Evolutionary conservation across 2,797 vertebrate genomes (phyloP), one percentile per base, ranked within the genome.

Genomic region (Acanthurus lineatus): DNA sequence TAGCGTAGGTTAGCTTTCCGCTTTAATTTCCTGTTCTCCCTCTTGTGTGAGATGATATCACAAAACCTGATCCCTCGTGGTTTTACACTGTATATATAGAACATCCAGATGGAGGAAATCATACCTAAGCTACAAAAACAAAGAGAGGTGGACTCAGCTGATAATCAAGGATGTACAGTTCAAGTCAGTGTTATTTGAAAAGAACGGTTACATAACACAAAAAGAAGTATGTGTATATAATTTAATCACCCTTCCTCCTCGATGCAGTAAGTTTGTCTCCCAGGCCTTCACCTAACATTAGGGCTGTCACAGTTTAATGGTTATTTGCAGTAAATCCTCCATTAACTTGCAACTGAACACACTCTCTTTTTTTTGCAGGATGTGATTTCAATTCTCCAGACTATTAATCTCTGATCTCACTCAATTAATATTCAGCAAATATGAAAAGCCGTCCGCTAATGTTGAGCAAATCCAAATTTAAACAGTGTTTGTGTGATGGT

Each of bases 301-400:
- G 61, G 58, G 59, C 73, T 53, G 44, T 76, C 17, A 56, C 45
- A 61, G 77, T 77, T 79, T 84, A 59, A 84, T 69, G 28, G 49
- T 38, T 68, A 79, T 86, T 79, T 71, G 54, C 57, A 68, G 19
- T 42, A 82, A 91, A 91, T 89, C 84, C 83, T 69, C 52, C 58
- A 79, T 83, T 76, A 67, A 64, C 70, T 79, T 78, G 32, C 9
- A 58, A 25, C 8, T 61, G 28, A 17, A 52, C 47, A 44, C 5
- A 5, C 17, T 19, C 5, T 49, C 4, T 32, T 32, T 19, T 54
- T 65, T 68, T 58, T 44, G 14, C 25, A 44, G 12, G 1, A 64
- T 35, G 19, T 48, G 48, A 62, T 20, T 47, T 48, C 2, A 38
- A 65, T 69, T 51, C 53, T 22, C 32, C 22, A 64, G 14, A 42